phyloP scores from a whole-genome alignment of 1,140 invertebrate species.

The Glossosoma conforme region DNA sequence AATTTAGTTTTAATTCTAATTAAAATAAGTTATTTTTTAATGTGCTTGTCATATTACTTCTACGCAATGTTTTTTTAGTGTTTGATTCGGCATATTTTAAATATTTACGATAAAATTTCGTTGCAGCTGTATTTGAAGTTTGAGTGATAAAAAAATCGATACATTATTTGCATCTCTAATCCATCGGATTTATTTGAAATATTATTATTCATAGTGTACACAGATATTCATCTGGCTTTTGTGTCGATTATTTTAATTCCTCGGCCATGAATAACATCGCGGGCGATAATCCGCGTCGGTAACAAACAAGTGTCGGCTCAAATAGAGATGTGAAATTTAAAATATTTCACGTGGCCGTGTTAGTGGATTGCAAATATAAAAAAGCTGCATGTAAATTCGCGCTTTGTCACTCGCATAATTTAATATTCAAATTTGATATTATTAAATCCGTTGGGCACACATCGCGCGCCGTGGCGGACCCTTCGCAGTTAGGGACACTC shows the following conservation, averaged over 20 bases:
- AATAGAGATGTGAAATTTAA: conserved; percentile 18
- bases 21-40: too few relatives aligned
- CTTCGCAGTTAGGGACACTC: too few relatives aligned
- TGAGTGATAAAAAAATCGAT: too few relatives aligned
- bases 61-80: too few relatives aligned
- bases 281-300: conserved; percentile 14
- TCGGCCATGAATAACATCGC: conserved; percentile 8
- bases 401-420: conserved; percentile 26
- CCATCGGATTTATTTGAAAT: too few relatives aligned
- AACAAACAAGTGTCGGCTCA: conserved; percentile 21
- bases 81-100: too few relatives aligned
- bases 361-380: conserved; percentile 3
- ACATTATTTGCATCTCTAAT: too few relatives aligned
- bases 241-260: conserved; percentile 1
- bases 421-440: conserved; percentile 27
- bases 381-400: conserved; percentile 19
- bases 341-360: neutral
- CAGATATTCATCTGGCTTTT: conserved; percentile 15
- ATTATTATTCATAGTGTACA: conserved; percentile 13
- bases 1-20: too few relatives aligned
- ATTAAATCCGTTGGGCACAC: conserved; percentile 23
- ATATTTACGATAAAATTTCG: too few relatives aligned
- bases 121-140: too few relatives aligned
- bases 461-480: too few relatives aligned
- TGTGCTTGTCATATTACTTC: too few relatives aligned